Base-by-base conservation (phyloP, 2,888 invertebrate genomes). In the Pandemis cinnamomeana region DNA sequence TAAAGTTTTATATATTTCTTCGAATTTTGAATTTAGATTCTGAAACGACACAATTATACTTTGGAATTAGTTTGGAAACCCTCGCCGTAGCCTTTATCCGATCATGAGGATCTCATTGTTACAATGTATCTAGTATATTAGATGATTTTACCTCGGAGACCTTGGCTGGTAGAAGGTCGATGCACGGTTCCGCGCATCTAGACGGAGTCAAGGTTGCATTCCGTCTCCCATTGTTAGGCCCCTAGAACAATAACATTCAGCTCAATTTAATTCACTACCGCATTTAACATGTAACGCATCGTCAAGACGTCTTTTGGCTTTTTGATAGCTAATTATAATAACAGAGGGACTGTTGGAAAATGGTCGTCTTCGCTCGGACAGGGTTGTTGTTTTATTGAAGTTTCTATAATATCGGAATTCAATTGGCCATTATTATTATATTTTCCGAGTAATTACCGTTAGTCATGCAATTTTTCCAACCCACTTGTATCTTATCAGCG, bases 141-240 rank as follows among this genome's bases (percentile, higher is more conserved):
- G n/a, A n/a, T 15, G n/a, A n/a, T 58, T 58, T 10, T 27, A 5
- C 58, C 27, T 7, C 53, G 27, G 27, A 4, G 58, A 27, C 58
- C 58, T 58, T 58, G 58, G 11, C 27, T 11, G 58, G 10, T 27
- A 13, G 48, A 20, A 7, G 55, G 20, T 15, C 55, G 55, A 15
- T 27, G 58, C 27, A 58, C 51, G 51, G 58, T 58, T n/a, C 11
- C 27, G 58, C 27, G 58, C 58, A 46, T 63, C 44, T 63, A 36
- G 58, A 20, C 27, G 27, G 27, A 10, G 27, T n/a, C 58, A 58
- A 58, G 58, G 58, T 58, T 58, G 11, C 27, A 27, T 58, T 58
- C 58, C 27, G 58, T 27, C 58, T 8, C 58, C 58, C 58, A 58
- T 58, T 58, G 58, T 58, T 58, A 58, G 58, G 58, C 58, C 27